Conservation (phyloP, 2,113 vertebrate genomes). For the Rhinolophus sinicus region DNA sequence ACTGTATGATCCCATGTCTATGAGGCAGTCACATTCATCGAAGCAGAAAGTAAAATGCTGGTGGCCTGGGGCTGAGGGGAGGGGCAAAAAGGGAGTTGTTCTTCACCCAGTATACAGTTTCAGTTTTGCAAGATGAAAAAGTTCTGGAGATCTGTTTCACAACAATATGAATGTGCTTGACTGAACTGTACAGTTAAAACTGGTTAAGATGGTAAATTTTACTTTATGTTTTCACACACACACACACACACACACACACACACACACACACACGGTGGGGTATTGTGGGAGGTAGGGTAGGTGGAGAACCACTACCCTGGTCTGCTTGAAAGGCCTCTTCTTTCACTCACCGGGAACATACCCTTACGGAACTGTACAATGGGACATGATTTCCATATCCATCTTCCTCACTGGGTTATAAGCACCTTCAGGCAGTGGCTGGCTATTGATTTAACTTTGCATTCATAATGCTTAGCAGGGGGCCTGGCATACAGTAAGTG, state of each 20-base stretch:
- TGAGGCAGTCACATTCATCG: neutral
- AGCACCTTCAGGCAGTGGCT: neutral
- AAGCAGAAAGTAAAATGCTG: neutral
- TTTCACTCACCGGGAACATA: neutral
- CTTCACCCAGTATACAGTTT: neutral
- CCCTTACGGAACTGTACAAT: rapidly evolving
- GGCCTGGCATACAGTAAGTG: neutral
- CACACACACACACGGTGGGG: too few relatives aligned
- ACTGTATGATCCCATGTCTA: neutral
- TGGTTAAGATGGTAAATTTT: neutral
- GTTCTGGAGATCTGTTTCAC: neutral
- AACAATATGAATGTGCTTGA: neutral
- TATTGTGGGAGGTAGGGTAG: neutral
- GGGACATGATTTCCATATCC: neutral
- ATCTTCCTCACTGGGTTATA: too few relatives aligned
- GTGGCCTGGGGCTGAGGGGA: neutral
- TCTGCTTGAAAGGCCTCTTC: neutral
- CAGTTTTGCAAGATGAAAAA: neutral
- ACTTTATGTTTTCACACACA: neutral
- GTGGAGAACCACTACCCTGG: neutral
- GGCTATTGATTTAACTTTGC: neutral
- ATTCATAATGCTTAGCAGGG: neutral
- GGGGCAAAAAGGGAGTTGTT: neutral
- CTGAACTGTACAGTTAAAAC: neutral
- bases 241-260: neutral